Evolutionary conservation across 2,888 invertebrate genomes (phyloP), one percentile per base, ranked within the genome.

Genomic region (Helleia helle): DNA sequence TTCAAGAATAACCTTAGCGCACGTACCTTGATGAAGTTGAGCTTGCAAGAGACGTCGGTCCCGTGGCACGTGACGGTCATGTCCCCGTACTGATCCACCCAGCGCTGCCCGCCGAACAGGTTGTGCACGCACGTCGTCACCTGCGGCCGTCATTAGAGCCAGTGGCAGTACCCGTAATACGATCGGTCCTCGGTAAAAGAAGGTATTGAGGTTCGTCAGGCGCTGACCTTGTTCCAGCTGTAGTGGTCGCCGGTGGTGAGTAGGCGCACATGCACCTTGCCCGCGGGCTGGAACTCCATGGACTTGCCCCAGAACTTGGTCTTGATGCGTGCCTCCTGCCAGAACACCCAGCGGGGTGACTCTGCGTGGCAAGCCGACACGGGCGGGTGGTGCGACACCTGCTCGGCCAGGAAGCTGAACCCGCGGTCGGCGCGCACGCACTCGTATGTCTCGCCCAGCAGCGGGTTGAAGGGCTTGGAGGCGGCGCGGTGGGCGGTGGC

Each of bases 291-390:
- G 69, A 94, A 93, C 83, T 94, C 94, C 92, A 94, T 93, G 42
- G 93, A 93, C 75, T 94, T 94, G 46, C 94, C 94, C 94, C 94
- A 94, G 83, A 94, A 94, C 77, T 93, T 94, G 43, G 93, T 94
- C 75, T 93, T 93, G 56, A 93, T 91, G 51, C 93, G 85, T 6
- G 92, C 90, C 66, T 94, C 93, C 81, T 94, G 94, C 91, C 92
- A 93, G 72, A 93, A 91, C 14, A 87, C 86, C 86, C 93, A 94
- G 62, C 89, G 90, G 26, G 88, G 74, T 3, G 93, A 91, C 63
- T 93, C 91, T 36, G 93, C 93, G 79, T 93, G 89, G 55, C 93
- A 93, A 13, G 92, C 92, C 41, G 93, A 92, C 14, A 94, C 88
- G 0, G 94, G 94, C 1, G 94, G 94, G 76, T 94, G 94, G 70